phyloP scores from a whole-genome alignment of 2,797 vertebrate species.

The Pithecia hirsuta region DNA sequence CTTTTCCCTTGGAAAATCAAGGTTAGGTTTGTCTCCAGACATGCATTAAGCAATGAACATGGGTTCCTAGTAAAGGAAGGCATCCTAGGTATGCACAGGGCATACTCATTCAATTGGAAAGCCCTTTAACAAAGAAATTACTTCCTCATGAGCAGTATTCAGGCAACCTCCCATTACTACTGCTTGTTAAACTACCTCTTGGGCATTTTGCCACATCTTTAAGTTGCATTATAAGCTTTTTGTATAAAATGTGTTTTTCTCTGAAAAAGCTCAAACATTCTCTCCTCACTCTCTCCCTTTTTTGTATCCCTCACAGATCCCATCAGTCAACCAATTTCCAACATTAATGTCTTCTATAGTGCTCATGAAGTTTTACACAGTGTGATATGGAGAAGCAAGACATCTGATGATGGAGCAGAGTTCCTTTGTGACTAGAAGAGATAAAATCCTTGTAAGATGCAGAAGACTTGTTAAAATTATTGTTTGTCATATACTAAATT shows the following conservation, averaged over 20 bases:
- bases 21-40: not conserved
- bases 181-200: constrained; percentile 50
- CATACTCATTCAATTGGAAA: constrained; percentile 62
- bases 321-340: constrained; percentile 45
- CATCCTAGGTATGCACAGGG: constrained; percentile 14
- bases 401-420: constrained; percentile 12
- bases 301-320: not conserved
- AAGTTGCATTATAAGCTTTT: constrained; percentile 47
- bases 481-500: constrained; percentile 27
- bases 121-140: constrained; percentile 46
- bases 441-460: constrained; percentile 3
- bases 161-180: constrained; percentile 57
- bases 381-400: not conserved
- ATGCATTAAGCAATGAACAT: constrained; percentile 45
- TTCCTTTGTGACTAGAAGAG: constrained; percentile 39
- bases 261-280: constrained; percentile 41
- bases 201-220: constrained; percentile 53
- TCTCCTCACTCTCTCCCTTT: not conserved
- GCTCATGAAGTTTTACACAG: constrained; percentile 37
- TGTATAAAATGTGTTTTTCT: constrained; percentile 47
- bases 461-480: not conserved
- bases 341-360: constrained; percentile 68
- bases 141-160: constrained; percentile 58
- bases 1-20: constrained; percentile 55
- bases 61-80: constrained; percentile 54